phyloP scores from a whole-genome alignment of 2,888 invertebrate species.

The Tenthredo distinguenda region DNA sequence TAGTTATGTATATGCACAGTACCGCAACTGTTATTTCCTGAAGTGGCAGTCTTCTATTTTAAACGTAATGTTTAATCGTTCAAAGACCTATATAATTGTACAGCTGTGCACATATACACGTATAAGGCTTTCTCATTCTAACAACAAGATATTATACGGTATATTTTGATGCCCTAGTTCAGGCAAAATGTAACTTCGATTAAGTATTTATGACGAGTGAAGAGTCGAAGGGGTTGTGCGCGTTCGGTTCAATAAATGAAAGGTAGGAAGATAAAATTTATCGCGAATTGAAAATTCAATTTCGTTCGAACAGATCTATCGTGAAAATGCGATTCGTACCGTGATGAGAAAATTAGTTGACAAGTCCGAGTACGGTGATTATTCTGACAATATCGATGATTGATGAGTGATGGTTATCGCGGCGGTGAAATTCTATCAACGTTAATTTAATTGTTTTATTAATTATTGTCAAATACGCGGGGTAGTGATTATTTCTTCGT shows the following conservation, averaged over 20 bases:
- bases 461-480: background rate
- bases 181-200: conserved; percentile 17
- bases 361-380: background rate
- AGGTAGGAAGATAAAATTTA: background rate
- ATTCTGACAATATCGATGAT: conserved; percentile 23
- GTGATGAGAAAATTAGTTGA: conserved; percentile 3
- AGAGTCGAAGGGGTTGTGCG: background rate
- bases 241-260: conserved; percentile 23
- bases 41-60: background rate
- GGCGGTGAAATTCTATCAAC: background rate
- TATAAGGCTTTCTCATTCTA: background rate
- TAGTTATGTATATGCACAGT: background rate
- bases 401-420: background rate
- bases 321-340: background rate
- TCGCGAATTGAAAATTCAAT: conserved; percentile 13
- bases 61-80: conserved; percentile 14
- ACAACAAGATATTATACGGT: background rate
- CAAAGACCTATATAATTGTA: background rate
- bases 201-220: background rate
- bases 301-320: background rate
- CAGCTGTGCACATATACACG: background rate
- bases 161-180: background rate
- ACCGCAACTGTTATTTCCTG: background rate
- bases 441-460: conserved; percentile 9
- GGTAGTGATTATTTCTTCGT: background rate